Percentiles rank a stretch among this genome's conserved stretches.
phyloP scores from a whole-genome alignment of 2,888 invertebrate species.

The Vannuccia rotundouncinata region DNA sequence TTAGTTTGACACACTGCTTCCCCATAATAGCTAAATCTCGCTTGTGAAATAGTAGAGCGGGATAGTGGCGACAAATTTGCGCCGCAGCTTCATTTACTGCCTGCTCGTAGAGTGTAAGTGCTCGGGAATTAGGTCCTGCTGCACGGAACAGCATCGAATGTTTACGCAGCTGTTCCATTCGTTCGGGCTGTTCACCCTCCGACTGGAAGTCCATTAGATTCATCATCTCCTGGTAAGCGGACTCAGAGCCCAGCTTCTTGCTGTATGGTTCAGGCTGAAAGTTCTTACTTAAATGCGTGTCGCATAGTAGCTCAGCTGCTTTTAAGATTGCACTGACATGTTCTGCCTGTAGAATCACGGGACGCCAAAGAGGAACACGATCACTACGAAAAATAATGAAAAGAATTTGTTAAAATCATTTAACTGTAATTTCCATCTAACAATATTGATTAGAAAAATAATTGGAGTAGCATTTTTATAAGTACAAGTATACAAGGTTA shows the following conservation, averaged over 20 bases:
- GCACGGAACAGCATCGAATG: constrained; percentile 39
- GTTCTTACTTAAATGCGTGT: not conserved
- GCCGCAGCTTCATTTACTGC: constrained; percentile 40
- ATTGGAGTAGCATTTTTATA: not conserved
- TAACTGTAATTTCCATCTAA: not conserved
- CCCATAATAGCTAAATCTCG: constrained; percentile 34
- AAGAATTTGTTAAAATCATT: too few relatives aligned
- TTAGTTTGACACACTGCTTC: constrained; percentile 33
- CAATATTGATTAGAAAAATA: too few relatives aligned
- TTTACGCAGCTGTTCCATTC: constrained; percentile 27
- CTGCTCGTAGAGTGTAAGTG: constrained; percentile 35
- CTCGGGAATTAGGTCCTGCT: constrained; percentile 34
- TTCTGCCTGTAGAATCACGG: constrained; percentile 4
- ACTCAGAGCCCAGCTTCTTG: constrained; percentile 34
- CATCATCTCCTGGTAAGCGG: constrained; percentile 38
- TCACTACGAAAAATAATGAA: too few relatives aligned
- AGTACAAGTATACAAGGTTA: too few relatives aligned
- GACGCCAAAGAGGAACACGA: constrained; percentile 10
- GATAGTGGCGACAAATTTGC: constrained; percentile 37
- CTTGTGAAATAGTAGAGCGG: constrained; percentile 39
- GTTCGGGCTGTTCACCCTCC: constrained; percentile 31
- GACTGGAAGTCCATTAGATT: constrained; percentile 28
- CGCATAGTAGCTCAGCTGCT: not conserved
- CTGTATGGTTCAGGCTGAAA: constrained; percentile 38
- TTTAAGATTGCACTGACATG: constrained; percentile 27